Base-by-base conservation (phyloP, 2,888 invertebrate genomes). In the Petrolisthes manimaculis region DNA sequence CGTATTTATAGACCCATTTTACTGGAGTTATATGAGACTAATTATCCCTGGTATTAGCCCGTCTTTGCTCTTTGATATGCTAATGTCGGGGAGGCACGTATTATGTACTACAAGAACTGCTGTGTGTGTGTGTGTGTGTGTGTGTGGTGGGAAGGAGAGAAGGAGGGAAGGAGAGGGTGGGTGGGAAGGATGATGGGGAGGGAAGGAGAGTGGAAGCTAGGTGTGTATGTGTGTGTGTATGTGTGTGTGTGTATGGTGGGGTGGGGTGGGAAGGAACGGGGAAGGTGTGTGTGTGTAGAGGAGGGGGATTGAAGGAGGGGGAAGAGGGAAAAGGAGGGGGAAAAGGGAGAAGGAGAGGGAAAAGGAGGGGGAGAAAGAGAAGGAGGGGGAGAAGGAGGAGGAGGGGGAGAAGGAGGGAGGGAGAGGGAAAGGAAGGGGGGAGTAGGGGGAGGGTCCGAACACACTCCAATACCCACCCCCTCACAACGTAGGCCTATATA, bases 41-140 rank as follows among this genome's bases (percentile, higher is more conserved):
- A 71, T 71, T 71, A 71, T 71, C 71, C 71, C 71, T n/a, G n/a
- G 71, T n/a, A 71, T 71, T 71, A 71, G n/a, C n/a, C 71, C 71
- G 5, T 71, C 71, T 18, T 8, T 71, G 71, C 5, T n/a, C 71
- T 71, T 71, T 71, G 71, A 71, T 71, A 71, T 71, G 71, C 71
- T 12, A 71, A 71, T 71, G 61, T 61, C 8, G 61, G 2, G 37
- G 77, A 24, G 37, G 77, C 37, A n/a, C n/a, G n/a, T n/a, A n/a
- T n/a, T n/a, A n/a, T n/a, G n/a, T n/a, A n/a, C n/a, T n/a, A n/a
- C n/a, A n/a, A n/a, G n/a, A n/a, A n/a, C n/a, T n/a, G n/a, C n/a
- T n/a, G n/a, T n/a, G n/a, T n/a, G n/a, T n/a, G n/a, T n/a, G n/a
- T n/a, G n/a, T n/a, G n/a, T n/a, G n/a, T n/a, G n/a, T n/a, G n/a